Evolutionary conservation across 2,797 vertebrate species (phyloP), one percentile per base, ranked within the genome.

Genomic region (Cossypha caffra): DNA sequence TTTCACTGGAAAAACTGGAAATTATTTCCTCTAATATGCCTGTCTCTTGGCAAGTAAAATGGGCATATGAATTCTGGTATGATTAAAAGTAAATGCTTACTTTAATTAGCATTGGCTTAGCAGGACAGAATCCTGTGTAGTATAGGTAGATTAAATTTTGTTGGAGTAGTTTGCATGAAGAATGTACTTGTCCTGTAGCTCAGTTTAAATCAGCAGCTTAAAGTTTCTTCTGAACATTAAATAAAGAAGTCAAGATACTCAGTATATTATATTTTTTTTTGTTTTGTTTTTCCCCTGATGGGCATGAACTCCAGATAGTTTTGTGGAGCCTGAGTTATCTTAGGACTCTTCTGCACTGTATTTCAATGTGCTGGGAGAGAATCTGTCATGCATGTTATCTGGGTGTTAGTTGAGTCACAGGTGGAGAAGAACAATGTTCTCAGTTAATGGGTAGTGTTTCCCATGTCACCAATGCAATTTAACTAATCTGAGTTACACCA

Each of bases 251-350:
- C 25, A 62, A 52, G 42, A 59, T 28, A 48, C 10, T 83, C 25
- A 42, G 9, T 52, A 35, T 45, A 77, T 73, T 64, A 8, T 47
- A 13, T 68, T 50, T 71, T 25, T 47, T 75, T 55, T 13, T 40
- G 2, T 64, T 51, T 68, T 81, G 2, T 64, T 51, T 68, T 81
- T 68, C 23, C 16, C 35, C 25, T 5, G 4, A 33, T 61, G 10
- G 15, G 1, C 11, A n/a, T 58, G 37, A 66, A 20, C 26, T 79
- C 20, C 16, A 11, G 10, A 52, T 40, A 76, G 16, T 28, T 68
- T 62, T 3, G 5, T 62, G 54, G 17, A 64, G 8, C 17, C 26
- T 28, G 37, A 69, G 15, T 43, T 89, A 28, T 31, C 0, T 0
- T 4, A 50, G 20, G 16, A 62, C 7, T 71, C 20, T 61, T 73